These are phyloP conservation scores for Xerus inauris DNA, from an alignment of 2,113 vertebrate species.

Conservation along the genomic window DNA sequence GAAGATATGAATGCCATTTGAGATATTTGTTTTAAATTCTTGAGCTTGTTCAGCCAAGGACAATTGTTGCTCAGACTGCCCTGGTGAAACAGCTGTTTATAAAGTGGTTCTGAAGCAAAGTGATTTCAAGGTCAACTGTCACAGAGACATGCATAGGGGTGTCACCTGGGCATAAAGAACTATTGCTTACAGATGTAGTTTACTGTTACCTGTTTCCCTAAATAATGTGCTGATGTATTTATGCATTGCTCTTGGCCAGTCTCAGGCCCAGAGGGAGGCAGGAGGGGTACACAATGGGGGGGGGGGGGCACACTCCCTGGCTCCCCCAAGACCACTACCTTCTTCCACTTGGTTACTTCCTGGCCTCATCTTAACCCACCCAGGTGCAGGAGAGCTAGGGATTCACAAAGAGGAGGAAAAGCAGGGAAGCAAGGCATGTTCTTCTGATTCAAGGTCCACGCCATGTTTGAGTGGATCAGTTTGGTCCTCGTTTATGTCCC, in stretches of 20 bases:
- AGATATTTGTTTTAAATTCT: background rate
- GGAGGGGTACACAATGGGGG: background rate
- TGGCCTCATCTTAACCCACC: background rate
- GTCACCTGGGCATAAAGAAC: background rate
- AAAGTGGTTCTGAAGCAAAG: background rate
- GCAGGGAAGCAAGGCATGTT: too few species aligned
- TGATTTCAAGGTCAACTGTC: background rate
- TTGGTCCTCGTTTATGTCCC: background rate
- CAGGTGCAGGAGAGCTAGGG: background rate
- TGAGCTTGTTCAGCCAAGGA: background rate
- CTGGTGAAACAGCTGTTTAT: background rate
- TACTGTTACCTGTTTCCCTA: too few species aligned
- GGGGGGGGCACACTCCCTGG: too few species aligned
- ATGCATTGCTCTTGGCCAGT: background rate
- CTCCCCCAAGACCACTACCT: rapidly evolving
- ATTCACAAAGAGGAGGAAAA: background rate
- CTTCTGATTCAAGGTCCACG: rapidly evolving
- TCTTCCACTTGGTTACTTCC: background rate
- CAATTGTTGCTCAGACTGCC: background rate
- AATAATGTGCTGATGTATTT: background rate
- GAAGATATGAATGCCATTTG: background rate
- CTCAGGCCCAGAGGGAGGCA: background rate
- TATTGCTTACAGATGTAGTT: background rate
- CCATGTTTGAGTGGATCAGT: background rate
- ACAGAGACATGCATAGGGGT: background rate